A percentile compares a stretch with the other conserved stretches of the same genome.
phyloP scores from a whole-genome alignment of 2,113 vertebrate genomes.

The Malaclemys terrapin region DNA sequence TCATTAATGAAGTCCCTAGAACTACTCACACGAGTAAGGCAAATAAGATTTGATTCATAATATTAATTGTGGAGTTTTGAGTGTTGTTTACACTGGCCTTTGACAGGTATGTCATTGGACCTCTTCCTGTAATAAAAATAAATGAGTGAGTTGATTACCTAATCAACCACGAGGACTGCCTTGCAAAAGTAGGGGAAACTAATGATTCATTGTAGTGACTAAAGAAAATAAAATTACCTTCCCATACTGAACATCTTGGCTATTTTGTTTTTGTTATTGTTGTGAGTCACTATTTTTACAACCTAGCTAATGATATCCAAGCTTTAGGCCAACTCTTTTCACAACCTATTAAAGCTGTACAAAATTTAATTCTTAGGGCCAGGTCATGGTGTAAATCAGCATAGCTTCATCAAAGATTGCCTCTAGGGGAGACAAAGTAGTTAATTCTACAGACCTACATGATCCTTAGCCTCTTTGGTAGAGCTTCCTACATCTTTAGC shows the following conservation, averaged over 20 bases:
- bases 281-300: neutral
- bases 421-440: neutral
- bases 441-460: neutral
- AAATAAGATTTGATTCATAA: neutral
- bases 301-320: neutral
- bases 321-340: neutral
- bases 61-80: rapidly evolving
- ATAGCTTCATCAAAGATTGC: neutral
- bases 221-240: neutral
- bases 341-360: neutral
- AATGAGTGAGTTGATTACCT: slow-evolving; percentile 5
- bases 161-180: neutral
- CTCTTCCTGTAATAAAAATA: slow-evolving; percentile 16
- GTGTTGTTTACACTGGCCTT: neutral
- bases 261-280: neutral
- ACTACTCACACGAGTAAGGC: neutral
- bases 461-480: neutral
- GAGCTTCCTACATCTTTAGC: neutral
- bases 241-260: neutral
- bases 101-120: neutral
- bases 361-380: neutral
- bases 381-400: neutral
- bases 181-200: slow-evolving; percentile 27
- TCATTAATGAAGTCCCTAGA: neutral
- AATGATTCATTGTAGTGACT: neutral